Conservation (phyloP, 2,888 invertebrate genomes). For the Pardosa pseudoannulata region DNA sequence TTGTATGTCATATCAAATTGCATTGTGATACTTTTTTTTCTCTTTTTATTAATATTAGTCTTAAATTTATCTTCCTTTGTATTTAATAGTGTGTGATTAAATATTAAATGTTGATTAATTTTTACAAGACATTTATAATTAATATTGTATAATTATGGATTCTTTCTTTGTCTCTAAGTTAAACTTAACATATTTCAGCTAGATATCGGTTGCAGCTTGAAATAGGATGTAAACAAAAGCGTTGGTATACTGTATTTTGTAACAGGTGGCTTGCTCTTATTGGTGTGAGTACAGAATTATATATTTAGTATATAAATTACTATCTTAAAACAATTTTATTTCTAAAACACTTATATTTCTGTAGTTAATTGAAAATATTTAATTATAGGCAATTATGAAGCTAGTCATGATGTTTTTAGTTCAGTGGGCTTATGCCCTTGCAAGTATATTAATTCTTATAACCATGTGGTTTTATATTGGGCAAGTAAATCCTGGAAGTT, state of each 20-base stretch:
- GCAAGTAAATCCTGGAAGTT: constrained; percentile 95
- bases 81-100: too few species aligned
- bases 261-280: constrained; percentile 95
- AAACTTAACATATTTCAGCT: constrained; percentile 7
- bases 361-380: neutral
- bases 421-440: constrained; percentile 93
- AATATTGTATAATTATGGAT: too few species aligned
- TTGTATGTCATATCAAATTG: too few species aligned
- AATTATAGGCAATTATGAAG: constrained; percentile 88
- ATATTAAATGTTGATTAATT: too few species aligned
- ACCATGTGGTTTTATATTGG: constrained; percentile 96
- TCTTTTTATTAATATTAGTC: too few species aligned
- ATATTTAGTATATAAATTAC: too few species aligned
- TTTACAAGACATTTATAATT: too few species aligned
- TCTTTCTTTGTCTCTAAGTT: too few species aligned
- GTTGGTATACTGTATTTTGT: constrained; percentile 96
- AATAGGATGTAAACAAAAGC: constrained; percentile 90
- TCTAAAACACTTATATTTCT: neutral
- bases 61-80: too few species aligned
- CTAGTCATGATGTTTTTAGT: constrained; percentile 93
- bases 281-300: constrained; percentile 83
- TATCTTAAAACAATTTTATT: constrained; percentile 14
- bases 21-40: too few species aligned
- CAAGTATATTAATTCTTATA: constrained; percentile 88
- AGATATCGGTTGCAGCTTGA: constrained; percentile 61